Percentiles rank a stretch among this genome's conserved stretches.
phyloP scores from a whole-genome alignment of 92 coral and sea anemone species.

The Zoanthus sociatus region DNA sequence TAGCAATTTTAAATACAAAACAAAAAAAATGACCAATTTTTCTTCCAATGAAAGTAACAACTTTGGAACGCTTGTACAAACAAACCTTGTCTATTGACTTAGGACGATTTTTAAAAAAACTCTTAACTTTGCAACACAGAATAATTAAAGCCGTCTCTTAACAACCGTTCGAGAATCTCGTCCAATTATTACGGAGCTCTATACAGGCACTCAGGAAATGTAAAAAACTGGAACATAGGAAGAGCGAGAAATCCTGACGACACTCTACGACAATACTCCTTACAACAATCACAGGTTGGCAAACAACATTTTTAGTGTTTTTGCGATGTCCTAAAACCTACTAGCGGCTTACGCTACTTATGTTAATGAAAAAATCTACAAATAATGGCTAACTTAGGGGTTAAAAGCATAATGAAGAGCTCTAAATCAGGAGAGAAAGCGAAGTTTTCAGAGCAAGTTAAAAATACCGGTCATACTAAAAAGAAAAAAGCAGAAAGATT shows the following conservation, averaged over 20 bases:
- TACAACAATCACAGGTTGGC: not conserved
- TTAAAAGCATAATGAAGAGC: slow-evolving; percentile 72
- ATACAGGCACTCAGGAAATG: too few species aligned
- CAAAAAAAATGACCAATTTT: not conserved
- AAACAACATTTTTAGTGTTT: not conserved
- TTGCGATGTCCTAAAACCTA: not conserved
- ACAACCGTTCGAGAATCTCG: not conserved
- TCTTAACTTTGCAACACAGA: not conserved
- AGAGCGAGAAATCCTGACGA: not conserved
- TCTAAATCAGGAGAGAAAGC: slow-evolving; percentile 21
- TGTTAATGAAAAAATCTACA: not conserved
- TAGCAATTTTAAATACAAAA: not conserved
- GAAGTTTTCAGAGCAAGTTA: slow-evolving; percentile 14
- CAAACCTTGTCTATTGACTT: not conserved
- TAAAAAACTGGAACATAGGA: not conserved
- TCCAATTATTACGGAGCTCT: not conserved
- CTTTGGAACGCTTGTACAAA: not conserved
- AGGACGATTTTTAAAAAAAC: not conserved
- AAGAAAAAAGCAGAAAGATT: slow-evolving; percentile 2
- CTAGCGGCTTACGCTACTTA: not conserved
- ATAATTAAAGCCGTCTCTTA: not conserved
- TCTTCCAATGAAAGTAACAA: not conserved
- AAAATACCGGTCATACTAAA: not conserved
- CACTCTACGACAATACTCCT: not conserved
- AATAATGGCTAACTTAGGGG: slow-evolving; percentile 62